Evolutionary conservation across 35 echinoderm and acorn worm genomes (phyloP).

Genomic region (Eucidaris tribuloides): DNA sequence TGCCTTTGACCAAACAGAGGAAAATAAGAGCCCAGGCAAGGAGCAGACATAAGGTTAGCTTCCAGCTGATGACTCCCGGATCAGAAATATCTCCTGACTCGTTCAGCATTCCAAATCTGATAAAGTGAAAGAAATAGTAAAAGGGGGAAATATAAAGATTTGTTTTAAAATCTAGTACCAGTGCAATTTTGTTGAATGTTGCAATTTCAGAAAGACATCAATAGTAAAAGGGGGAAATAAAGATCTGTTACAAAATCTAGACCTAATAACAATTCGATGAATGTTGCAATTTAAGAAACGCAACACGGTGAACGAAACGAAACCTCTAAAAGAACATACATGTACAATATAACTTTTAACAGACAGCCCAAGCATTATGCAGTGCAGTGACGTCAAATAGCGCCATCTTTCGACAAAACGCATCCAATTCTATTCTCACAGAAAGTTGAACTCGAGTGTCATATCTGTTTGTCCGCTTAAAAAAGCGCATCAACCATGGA

Average conservation of each 20-base stretch:
- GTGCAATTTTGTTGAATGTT: background rate
- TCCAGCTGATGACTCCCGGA: slow-evolving; percentile 81
- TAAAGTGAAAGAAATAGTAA: background rate
- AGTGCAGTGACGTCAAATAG: too few relatives aligned
- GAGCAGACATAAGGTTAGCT: slow-evolving; percentile 90
- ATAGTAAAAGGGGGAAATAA: background rate
- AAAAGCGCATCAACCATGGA: too few relatives aligned
- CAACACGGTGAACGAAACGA: too few relatives aligned
- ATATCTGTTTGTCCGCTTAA: too few relatives aligned
- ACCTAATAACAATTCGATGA: background rate
- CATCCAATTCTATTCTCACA: too few relatives aligned
- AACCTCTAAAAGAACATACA: too few relatives aligned
- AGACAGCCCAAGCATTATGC: too few relatives aligned
- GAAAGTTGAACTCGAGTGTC: too few relatives aligned
- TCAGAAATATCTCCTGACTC: slow-evolving; percentile 43
- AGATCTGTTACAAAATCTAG: background rate
- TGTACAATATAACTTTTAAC: too few relatives aligned
- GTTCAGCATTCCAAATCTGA: slow-evolving; percentile 49
- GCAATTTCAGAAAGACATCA: background rate
- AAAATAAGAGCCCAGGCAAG: slow-evolving; percentile 90
- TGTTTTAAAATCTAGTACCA: background rate
- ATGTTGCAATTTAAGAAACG: too few relatives aligned
- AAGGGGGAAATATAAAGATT: too few relatives aligned
- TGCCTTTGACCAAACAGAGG: slow-evolving; percentile 82
- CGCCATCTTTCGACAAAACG: too few relatives aligned